Evolutionary conservation across 2,888 invertebrate species (phyloP), one percentile per base, ranked within the genome.

Genomic region (Lithophane semibrunnea): DNA sequence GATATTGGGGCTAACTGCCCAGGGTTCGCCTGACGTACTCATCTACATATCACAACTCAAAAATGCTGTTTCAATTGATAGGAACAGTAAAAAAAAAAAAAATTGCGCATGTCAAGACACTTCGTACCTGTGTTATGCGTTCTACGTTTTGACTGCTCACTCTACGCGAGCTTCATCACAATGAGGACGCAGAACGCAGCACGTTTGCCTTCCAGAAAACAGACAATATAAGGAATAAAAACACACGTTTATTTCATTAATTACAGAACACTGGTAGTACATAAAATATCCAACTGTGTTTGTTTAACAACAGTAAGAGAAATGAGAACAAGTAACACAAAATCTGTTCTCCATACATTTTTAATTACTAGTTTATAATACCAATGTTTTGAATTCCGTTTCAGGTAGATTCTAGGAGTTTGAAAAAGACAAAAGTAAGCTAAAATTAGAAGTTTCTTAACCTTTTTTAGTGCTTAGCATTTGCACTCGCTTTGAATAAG

Each of bases 321-420:
- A 65, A 49, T 21, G 13, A 52, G n/a, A 63, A 64, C 18, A 37
- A 54, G 12, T n/a, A 64, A 61, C 44, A 52, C 49, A n/a, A 60
- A 44, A 21, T 49, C 18, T 54, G 47, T 73, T 69, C 69, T 56
- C 24, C 16, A 8, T 63, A 56, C 37, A 12, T 54, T 71, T 82
- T 77, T 44, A 44, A 73, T 66, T 47, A 52, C 49, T 69, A 79
- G 65, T 73, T 79, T 86, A 66, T 84, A 84, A 84, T 86, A 65
- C 78, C 72, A 47, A 58, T 83, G 83, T 86, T 83, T 83, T 84
- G 71, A 79, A 84, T 84, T 84, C 86, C 83, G 83, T 84, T 84
- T 84, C 83, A 84, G 83, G 83, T 84, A 84, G 86, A 79, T 86
- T 83, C 86, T 84, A 84, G 83, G 83, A 68, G 83, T 78, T 83